A percentile compares a stretch with the other conserved stretches of the same genome.
phyloP scores from a whole-genome alignment of 2,797 vertebrate species.

The Heterohyrax brucei region DNA sequence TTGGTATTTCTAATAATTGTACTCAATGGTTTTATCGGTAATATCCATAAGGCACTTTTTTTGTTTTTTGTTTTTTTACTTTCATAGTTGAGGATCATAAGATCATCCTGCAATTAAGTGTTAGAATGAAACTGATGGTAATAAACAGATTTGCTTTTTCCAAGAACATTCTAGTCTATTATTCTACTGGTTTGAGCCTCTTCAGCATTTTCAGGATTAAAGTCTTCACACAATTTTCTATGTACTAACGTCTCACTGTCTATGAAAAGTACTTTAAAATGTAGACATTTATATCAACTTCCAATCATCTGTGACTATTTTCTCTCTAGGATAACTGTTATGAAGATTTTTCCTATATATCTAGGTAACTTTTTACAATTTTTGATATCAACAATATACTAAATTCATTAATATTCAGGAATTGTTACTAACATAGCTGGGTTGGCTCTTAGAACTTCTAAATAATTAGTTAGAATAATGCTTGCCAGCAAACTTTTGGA shows the following conservation, averaged over 20 bases:
- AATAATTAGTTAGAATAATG: constrained; percentile 75
- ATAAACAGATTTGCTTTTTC: constrained; percentile 17
- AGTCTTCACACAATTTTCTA: constrained; percentile 13
- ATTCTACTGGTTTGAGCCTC: neutral
- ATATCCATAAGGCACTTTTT: neutral
- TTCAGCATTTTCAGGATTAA: constrained; percentile 44
- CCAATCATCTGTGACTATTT: constrained; percentile 70
- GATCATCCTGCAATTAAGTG: constrained; percentile 51
- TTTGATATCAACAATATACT: constrained; percentile 63
- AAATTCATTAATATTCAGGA: constrained; percentile 74
- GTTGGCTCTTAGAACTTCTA: constrained; percentile 71
- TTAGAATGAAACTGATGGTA: neutral
- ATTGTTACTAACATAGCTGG: constrained; percentile 53
- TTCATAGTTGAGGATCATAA: constrained; percentile 24
- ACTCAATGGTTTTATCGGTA: neutral
- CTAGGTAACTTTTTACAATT: constrained; percentile 76
- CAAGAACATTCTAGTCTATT: constrained; percentile 44
- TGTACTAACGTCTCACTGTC: constrained; percentile 28
- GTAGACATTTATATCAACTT: constrained; percentile 49
- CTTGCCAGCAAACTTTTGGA: constrained; percentile 69
- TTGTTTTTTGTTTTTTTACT: neutral
- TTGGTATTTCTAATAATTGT: neutral
- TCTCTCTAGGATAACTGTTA: constrained; percentile 67
- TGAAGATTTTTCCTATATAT: constrained; percentile 71
- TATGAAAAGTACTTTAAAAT: constrained; percentile 66